A percentile compares a stretch with the other conserved stretches of the same genome.
These are phyloP conservation scores for Drymodes brunneopygia DNA, from an alignment of 2,113 vertebrate species.

Conservation along the genomic window DNA sequence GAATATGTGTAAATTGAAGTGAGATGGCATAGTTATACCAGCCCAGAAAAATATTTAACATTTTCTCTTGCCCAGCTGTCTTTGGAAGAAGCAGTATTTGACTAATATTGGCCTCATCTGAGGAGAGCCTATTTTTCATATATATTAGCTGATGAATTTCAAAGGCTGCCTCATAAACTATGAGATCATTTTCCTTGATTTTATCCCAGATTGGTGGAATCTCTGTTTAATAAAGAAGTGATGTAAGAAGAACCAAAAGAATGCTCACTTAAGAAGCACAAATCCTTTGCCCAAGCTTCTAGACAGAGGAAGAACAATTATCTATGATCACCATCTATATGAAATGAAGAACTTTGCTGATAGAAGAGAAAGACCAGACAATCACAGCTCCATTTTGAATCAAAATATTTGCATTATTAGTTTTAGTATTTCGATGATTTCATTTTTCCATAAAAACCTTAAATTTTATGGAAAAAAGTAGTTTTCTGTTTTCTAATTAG, in stretches of 20 bases:
- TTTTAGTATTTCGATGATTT: background rate
- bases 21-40: background rate
- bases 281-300: background rate
- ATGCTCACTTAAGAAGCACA: background rate
- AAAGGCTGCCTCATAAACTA: background rate
- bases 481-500: background rate
- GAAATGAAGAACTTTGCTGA: background rate
- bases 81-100: background rate
- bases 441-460: background rate
- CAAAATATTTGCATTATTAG: background rate
- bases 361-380: background rate
- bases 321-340: background rate
- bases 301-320: background rate
- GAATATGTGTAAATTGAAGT: background rate
- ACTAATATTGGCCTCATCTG: background rate
- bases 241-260: background rate
- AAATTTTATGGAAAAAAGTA: background rate
- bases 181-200: background rate
- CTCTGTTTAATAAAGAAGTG: background rate
- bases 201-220: background rate
- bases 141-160: background rate
- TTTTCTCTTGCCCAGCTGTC: background rate
- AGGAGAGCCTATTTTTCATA: background rate
- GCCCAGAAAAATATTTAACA: background rate
- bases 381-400: background rate